Conservation (phyloP, 2,113 vertebrate genomes). For the Cariama cristata region DNA sequence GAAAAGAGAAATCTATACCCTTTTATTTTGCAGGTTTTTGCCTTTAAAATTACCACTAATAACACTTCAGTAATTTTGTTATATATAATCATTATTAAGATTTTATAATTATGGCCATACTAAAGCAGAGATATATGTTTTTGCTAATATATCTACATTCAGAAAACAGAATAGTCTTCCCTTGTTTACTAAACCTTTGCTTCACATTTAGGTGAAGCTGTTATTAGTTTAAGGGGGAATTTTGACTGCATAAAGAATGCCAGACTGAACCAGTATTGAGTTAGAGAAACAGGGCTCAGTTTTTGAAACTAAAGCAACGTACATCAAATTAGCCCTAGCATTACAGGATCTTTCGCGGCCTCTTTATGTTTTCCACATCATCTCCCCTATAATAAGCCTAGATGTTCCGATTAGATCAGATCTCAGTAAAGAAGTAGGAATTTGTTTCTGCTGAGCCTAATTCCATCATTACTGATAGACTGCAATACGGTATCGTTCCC, state of each 20-base stretch:
- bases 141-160: background rate
- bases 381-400: constrained; percentile 26
- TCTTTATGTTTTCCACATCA: constrained; percentile 36
- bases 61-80: constrained; percentile 33
- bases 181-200: constrained; percentile 14
- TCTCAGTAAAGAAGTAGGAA: background rate
- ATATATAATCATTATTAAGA: constrained; percentile 33
- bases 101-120: constrained; percentile 48
- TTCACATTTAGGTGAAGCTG: background rate
- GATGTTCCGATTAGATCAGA: background rate
- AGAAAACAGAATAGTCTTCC: background rate
- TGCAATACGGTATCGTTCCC: background rate
- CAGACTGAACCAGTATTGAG: background rate
- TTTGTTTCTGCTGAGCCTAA: background rate
- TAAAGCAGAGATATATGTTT: constrained; percentile 14
- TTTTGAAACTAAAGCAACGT: background rate
- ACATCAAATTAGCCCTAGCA: constrained; percentile 32
- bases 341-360: background rate
- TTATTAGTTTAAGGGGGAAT: background rate
- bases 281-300: constrained; percentile 11
- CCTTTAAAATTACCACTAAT: constrained; percentile 51
- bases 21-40: constrained; percentile 63
- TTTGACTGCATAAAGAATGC: background rate
- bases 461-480: background rate
- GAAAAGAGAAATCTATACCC: constrained; percentile 70